Base-by-base conservation (phyloP, 2,888 invertebrate genomes). In the Campaea margaritaria region DNA sequence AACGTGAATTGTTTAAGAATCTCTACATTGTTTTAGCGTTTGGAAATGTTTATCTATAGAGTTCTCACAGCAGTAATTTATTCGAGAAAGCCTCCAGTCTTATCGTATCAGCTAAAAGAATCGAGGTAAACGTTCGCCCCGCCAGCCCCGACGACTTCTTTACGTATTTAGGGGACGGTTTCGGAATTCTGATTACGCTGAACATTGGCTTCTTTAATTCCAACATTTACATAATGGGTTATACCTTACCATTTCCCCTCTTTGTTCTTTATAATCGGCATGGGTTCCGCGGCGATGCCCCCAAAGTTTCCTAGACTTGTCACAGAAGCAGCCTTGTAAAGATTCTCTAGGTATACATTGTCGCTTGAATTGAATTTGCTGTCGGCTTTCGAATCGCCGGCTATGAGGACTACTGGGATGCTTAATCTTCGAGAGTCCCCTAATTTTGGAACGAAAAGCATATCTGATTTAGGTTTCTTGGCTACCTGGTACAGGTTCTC, bases 241-340 rank as follows among this genome's bases (percentile, higher is more conserved):
- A 55, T 58, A 52, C 72, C 79, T 70, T 85, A 88, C 93, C 93
- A 92, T 86, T 91, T 92, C 27, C 91, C 91, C 58, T 91, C 89
- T 61, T 90, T 91, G 58, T 91, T 91, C 76, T 90, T 91, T 54
- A 89, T 90, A 56, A 91, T 88, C 4, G 92, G 90, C 87, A 92
- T 85, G 0, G 92, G 91, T 66, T 86, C 92, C 0, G 83, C 90
- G 0, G 81, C 88, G 14, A 91, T 86, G 43, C 73, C 85, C 0
- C 91, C 91, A 27, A 92, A 91, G 73, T 89, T 90, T 0, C 92
- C 91, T 60, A 92, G 81, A 74, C 92, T 92, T 1, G 88, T 86
- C 11, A 89, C 87, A 0, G 92, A 92, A 0, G 90, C 89, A 0
- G 92, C 91, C 68, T 91, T 92, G 59, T 89, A 91, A 54, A 92